Percentiles rank a stretch among this genome's conserved stretches.
Evolutionary conservation across 2,113 vertebrate genomes (phyloP).

Genomic region (Phocoena phocoena): DNA sequence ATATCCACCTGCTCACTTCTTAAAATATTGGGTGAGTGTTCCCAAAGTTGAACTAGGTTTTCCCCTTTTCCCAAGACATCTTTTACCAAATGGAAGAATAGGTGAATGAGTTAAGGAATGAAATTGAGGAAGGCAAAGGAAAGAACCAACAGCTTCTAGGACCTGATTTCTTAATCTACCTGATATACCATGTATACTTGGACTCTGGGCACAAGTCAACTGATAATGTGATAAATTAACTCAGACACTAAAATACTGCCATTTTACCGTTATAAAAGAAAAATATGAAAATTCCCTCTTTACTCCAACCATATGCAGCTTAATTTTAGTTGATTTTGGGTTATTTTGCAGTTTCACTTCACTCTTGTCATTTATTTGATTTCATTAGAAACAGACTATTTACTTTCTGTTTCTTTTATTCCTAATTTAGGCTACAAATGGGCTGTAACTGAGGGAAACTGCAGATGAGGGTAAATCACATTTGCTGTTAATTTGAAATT

Average conservation of each 20-base stretch:
- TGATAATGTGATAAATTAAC: not conserved
- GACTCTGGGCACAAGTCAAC: not conserved
- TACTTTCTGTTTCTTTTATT: slow-evolving; percentile 26
- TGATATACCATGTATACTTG: not conserved
- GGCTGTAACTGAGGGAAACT: not conserved
- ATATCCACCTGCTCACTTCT: not conserved
- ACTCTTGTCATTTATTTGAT: not conserved
- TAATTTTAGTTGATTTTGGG: slow-evolving; percentile 40
- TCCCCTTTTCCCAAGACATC: not conserved
- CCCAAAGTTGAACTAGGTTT: not conserved
- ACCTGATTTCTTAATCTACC: not conserved
- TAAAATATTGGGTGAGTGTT: not conserved
- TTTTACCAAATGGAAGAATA: not conserved
- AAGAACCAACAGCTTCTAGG: not conserved
- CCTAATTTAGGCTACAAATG: not conserved
- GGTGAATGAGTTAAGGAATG: not conserved
- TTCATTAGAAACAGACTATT: slow-evolving; percentile 36
- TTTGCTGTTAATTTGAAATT: slow-evolving; percentile 27
- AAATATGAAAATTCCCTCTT: not conserved
- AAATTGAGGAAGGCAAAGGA: not conserved
- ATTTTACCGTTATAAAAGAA: not conserved
- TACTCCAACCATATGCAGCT: not conserved
- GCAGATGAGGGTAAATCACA: not conserved
- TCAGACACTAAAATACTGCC: not conserved
- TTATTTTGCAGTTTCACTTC: slow-evolving; percentile 57